These are phyloP conservation scores for Catharus fuscescens DNA, from an alignment of 2,113 vertebrate species.

Conservation along the genomic window DNA sequence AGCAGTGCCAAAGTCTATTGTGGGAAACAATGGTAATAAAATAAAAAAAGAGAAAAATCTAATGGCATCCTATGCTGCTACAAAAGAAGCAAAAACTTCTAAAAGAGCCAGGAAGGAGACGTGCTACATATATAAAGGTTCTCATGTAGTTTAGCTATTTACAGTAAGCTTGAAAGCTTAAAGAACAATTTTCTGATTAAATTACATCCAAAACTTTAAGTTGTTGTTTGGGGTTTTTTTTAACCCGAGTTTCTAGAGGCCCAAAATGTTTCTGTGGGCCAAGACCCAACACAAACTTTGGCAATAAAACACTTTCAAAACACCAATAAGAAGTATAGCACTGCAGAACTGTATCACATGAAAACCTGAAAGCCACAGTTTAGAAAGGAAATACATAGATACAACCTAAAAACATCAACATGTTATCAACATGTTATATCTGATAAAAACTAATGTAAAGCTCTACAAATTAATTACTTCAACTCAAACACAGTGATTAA, in stretches of 20 bases:
- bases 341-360: not conserved
- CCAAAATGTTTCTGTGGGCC: not conserved
- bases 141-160: not conserved
- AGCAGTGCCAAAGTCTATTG: not conserved
- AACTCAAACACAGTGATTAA: not conserved
- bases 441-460: not conserved
- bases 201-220: not conserved
- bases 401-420: not conserved
- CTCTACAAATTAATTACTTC: not conserved
- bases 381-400: not conserved
- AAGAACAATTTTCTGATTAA: not conserved
- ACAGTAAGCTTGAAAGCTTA: not conserved
- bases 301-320: not conserved
- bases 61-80: not conserved
- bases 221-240: not conserved
- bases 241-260: not conserved
- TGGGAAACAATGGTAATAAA: not conserved
- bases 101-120: not conserved
- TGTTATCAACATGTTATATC: not conserved
- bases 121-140: not conserved
- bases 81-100: not conserved
- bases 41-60: not conserved
- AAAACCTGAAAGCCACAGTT: conserved; percentile 13
- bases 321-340: not conserved
- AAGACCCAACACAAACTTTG: not conserved